A percentile compares a stretch with the other conserved stretches of the same genome.
Evolutionary conservation across 2,113 vertebrate genomes (phyloP).

Genomic region (Sterna hirundo): DNA sequence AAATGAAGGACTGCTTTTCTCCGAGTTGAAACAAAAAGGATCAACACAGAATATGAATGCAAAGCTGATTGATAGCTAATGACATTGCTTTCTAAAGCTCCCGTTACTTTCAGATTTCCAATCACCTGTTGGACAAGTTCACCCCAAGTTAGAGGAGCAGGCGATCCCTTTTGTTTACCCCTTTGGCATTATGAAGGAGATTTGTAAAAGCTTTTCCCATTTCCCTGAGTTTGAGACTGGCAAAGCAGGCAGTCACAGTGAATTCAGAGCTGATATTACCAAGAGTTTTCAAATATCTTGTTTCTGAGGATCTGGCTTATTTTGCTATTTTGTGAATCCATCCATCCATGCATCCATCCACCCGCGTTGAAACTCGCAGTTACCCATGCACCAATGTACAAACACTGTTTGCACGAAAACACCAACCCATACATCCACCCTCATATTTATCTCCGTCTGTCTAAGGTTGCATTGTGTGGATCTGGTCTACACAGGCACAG

Average conservation of each 20-base stretch:
- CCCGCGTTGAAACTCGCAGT: accelerated
- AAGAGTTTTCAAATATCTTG: background rate
- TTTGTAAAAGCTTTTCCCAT: slow-evolving; percentile 20
- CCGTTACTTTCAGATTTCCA: slow-evolving; percentile 3
- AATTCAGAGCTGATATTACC: background rate
- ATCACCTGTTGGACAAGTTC: slow-evolving; percentile 7
- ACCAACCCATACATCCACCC: background rate
- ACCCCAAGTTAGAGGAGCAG: background rate
- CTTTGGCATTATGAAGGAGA: background rate
- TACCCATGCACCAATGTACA: background rate
- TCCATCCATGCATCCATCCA: background rate
- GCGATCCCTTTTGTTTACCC: background rate
- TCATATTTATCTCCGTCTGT: background rate
- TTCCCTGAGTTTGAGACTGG: background rate
- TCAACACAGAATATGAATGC: slow-evolving; percentile 22
- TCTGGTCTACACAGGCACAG: background rate
- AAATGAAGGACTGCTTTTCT: background rate
- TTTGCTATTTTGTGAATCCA: background rate
- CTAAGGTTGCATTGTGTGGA: background rate
- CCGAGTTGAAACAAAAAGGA: slow-evolving; percentile 29
- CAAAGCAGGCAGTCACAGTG: background rate
- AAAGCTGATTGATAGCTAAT: slow-evolving; percentile 7
- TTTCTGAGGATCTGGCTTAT: slow-evolving; percentile 3
- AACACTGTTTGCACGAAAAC: background rate
- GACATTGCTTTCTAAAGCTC: slow-evolving; percentile 6